Evolutionary conservation across 2,113 vertebrate genomes (phyloP).

Genomic region (Micromys minutus): DNA sequence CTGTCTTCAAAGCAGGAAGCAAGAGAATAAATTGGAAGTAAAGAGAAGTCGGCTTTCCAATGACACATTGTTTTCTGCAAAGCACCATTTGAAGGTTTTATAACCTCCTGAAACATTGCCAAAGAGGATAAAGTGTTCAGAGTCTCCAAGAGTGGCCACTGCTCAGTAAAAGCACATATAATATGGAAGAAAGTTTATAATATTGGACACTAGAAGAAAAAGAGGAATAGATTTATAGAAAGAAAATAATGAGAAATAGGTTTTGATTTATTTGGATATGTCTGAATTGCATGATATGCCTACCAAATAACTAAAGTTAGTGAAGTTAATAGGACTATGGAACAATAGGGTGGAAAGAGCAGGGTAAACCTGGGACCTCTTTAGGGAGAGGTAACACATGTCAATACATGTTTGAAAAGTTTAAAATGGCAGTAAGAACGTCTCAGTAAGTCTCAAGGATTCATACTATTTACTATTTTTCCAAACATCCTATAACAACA

Average conservation of each 20-base stretch:
- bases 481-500: not conserved
- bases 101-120: not conserved
- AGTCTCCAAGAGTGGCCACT: not conserved
- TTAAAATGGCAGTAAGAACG: not conserved
- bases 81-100: not conserved
- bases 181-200: not conserved
- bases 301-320: not conserved
- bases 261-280: not conserved
- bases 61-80: not conserved
- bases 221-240: not conserved
- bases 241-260: not conserved
- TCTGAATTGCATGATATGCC: not conserved
- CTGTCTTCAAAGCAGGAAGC: not conserved
- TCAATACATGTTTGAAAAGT: not conserved
- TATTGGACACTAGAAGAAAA: not conserved
- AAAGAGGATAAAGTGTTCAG: not conserved
- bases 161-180: not conserved
- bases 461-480: not conserved
- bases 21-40: not conserved
- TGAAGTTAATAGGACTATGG: not conserved
- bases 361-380: no score
- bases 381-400: not conserved
- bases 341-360: not conserved
- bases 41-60: not conserved
- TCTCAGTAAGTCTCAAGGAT: not conserved